Conservation (phyloP, 2,888 invertebrate genomes). For the Ichneumoninae sp. region DNA sequence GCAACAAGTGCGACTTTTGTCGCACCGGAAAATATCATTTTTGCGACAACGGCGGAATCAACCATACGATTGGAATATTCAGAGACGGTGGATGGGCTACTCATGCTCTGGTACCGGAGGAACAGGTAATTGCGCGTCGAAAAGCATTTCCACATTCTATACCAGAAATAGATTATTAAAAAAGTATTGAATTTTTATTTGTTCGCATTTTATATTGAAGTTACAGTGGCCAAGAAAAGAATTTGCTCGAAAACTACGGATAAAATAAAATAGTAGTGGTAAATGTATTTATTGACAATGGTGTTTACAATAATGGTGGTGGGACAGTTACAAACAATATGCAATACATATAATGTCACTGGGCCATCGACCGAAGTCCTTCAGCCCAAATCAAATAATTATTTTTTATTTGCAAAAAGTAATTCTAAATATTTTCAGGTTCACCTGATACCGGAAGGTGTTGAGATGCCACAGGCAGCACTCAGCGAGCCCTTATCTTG, state of each 20-base stretch:
- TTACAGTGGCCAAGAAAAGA: no score
- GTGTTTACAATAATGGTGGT: no score
- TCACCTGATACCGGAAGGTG: slow-evolving; percentile 76
- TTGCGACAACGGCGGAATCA: slow-evolving; percentile 87
- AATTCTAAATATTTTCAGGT: slow-evolving; percentile 71
- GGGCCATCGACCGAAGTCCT: no score
- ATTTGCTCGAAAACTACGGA: not conserved
- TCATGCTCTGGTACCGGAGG: slow-evolving; percentile 87
- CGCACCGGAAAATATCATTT: slow-evolving; percentile 88
- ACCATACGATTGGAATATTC: slow-evolving; percentile 88
- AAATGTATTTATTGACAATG: no score
- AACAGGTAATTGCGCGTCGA: slow-evolving; percentile 85
- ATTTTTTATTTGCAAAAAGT: not conserved
- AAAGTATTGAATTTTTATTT: no score
- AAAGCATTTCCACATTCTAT: not conserved
- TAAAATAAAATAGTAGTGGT: not conserved
- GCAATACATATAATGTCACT: no score
- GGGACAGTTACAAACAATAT: no score
- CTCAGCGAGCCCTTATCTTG: slow-evolving; percentile 90
- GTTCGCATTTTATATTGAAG: no score
- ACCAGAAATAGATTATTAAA: not conserved
- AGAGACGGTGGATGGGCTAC: slow-evolving; percentile 90
- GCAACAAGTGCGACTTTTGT: slow-evolving; percentile 87
- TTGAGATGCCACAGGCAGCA: slow-evolving; percentile 85
- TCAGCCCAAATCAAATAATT: no score